Conservation (phyloP, 2,113 vertebrate genomes). For the Aphelocoma coerulescens region DNA sequence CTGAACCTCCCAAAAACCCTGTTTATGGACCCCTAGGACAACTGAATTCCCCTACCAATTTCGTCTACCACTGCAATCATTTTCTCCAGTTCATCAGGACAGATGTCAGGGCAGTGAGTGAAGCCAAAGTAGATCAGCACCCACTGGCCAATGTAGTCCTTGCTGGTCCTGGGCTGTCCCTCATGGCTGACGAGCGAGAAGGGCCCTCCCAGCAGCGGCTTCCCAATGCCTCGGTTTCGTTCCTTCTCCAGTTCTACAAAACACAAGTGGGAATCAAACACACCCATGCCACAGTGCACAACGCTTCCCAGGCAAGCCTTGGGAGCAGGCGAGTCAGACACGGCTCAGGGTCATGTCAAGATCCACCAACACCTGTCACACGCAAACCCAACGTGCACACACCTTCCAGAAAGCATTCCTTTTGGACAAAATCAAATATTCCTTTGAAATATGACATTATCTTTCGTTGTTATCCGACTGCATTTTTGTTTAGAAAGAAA, state of each 20-base stretch:
- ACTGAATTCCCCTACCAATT: constrained; percentile 81
- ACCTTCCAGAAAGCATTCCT: not conserved
- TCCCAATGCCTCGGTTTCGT: constrained; percentile 82
- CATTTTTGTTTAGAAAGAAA: not conserved
- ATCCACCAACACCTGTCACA: rapidly evolving
- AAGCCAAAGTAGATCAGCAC: constrained; percentile 96
- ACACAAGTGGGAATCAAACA: not conserved
- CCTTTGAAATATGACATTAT: rapidly evolving
- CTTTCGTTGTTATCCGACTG: rapidly evolving
- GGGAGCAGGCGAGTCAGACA: no score
- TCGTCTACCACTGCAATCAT: constrained; percentile 92
- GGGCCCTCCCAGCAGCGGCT: constrained; percentile 87
- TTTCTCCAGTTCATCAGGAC: constrained; percentile 96
- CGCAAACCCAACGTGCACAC: rapidly evolving
- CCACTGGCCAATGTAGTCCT: constrained; percentile 91
- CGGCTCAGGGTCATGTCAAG: rapidly evolving
- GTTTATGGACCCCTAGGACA: not conserved
- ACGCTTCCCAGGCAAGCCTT: rapidly evolving
- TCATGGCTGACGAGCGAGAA: constrained; percentile 87
- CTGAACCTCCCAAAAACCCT: not conserved
- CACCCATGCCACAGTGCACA: rapidly evolving
- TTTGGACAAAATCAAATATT: not conserved
- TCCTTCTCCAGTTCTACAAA: constrained; percentile 84
- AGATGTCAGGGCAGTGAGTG: constrained; percentile 97
- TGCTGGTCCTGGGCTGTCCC: constrained; percentile 77